phyloP scores from a whole-genome alignment of 2,797 vertebrate species.

The Rhadinocentrus ornatus region DNA sequence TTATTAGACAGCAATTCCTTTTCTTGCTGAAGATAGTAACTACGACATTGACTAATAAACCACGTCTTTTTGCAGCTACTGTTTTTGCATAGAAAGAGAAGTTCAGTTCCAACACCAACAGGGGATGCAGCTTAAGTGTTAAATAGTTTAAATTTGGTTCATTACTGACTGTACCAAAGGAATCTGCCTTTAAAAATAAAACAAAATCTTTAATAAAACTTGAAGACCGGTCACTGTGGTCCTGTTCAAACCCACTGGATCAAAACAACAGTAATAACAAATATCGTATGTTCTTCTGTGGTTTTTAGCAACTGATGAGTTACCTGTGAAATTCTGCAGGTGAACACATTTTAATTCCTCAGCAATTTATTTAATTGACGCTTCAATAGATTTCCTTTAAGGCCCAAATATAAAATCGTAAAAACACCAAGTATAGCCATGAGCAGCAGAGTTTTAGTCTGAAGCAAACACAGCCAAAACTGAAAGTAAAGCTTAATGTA shows the following conservation, averaged over 20 bases:
- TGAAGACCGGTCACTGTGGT: background rate
- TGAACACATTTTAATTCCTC: background rate
- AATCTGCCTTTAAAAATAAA: background rate
- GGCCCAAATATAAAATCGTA: background rate
- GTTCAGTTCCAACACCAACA: background rate
- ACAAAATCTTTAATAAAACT: background rate
- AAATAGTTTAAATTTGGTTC: background rate
- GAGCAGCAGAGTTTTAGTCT: background rate
- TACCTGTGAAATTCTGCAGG: background rate
- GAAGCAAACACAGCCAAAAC: background rate
- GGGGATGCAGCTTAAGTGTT: background rate
- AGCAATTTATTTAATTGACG: background rate
- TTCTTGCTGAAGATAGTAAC: background rate
- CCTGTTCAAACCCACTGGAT: background rate
- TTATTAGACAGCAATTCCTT: background rate
- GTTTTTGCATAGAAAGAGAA: background rate
- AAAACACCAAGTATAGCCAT: background rate
- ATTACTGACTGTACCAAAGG: background rate
- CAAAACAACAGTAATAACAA: background rate
- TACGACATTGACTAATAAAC: fast-evolving
- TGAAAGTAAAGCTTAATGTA: background rate
- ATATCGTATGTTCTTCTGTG: background rate
- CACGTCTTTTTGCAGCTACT: background rate
- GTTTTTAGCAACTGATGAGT: background rate
- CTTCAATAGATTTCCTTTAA: conserved; percentile 1